A percentile compares a stretch with the other conserved stretches of the same genome.
Conservation (phyloP, 2,888 invertebrate genomes). For the Phaedon cochleariae region DNA sequence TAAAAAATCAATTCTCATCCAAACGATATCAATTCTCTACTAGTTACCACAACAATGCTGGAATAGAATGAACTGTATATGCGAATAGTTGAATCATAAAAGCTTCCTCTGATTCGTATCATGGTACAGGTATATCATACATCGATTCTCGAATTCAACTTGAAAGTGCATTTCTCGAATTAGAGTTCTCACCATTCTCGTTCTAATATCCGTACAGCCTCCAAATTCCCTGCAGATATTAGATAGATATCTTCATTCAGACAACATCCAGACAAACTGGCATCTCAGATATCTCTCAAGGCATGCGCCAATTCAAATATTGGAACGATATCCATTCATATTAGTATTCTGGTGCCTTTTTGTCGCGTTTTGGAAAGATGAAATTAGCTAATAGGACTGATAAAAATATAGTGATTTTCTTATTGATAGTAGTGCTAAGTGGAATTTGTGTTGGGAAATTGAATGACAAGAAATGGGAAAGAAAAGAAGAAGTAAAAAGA, state of each 20-base stretch:
- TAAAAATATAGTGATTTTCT: background rate
- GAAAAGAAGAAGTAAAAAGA: conserved; percentile 22
- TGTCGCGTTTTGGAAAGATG: conserved; percentile 1
- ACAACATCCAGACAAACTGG: conserved; percentile 20
- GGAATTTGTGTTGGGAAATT: background rate
- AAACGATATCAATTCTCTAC: too few relatives aligned
- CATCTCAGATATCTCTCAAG: conserved; percentile 14
- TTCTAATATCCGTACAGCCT: conserved; percentile 10
- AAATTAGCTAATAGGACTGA: background rate
- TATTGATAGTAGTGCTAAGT: conserved; percentile 12
- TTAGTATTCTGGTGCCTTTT: conserved; percentile 23
- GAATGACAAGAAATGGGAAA: conserved; percentile 11
- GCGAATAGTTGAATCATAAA: too few relatives aligned
- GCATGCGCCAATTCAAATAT: conserved; percentile 20
- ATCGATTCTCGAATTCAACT: too few relatives aligned
- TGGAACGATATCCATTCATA: background rate
- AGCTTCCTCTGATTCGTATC: too few relatives aligned
- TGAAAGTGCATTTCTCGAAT: too few relatives aligned
- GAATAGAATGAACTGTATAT: too few relatives aligned
- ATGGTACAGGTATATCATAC: too few relatives aligned
- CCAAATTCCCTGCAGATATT: background rate
- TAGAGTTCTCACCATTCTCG: too few relatives aligned
- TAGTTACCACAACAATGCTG: too few relatives aligned
- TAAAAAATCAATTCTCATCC: too few relatives aligned
- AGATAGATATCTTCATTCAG: too few relatives aligned